Evolutionary conservation across 2,113 vertebrate species (phyloP), one percentile per base, ranked within the genome.

Genomic region (Thunnus thynnus): DNA sequence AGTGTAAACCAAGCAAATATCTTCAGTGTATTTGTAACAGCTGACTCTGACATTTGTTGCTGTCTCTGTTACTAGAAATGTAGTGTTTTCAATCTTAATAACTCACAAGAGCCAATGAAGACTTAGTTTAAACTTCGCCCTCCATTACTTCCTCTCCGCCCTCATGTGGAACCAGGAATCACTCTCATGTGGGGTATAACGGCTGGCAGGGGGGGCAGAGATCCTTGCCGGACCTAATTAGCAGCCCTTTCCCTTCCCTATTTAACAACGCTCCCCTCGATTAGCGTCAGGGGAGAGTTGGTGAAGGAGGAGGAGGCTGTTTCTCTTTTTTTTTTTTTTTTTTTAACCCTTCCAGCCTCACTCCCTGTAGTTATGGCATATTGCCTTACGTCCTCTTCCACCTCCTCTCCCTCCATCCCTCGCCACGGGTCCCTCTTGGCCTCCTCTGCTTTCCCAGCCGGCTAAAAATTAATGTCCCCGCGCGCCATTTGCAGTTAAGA

Each of bases 401-500:
- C 41, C 52, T 73, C 41, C 55, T 60, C 68, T 58, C 78, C 66
- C 68, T 57, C 73, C 81, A 20, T 76, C 68, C 72, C 70, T 75
- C 8, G 5, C 76, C 64, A 17, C 22, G 10, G 36, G 73, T 91
- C 78, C 80, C 93, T 86, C 76, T 75, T 70, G 89, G 88, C 91
- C 87, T 78, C 85, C 36, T 74, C 78, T 77, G 88, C 90, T 93
- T 94, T 92, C 85, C 82, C 91, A 85, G 93, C 90, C 91, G 86
- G 86, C 94, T 95, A 41, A 93, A 95, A 95, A 91, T 95, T 94
- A 94, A 96, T 94, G 94, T 94, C 92, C 94, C 94, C 5, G 14
- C n/a, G 86, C 91, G 85, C 94, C 93, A 93, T 95, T 96, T 94
- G 93, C 95, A 94, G 94, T 95, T 95, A 94, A 92, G 91, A 84